Conservation (phyloP, 2,113 vertebrate species). For the Saguinus imperator region DNA sequence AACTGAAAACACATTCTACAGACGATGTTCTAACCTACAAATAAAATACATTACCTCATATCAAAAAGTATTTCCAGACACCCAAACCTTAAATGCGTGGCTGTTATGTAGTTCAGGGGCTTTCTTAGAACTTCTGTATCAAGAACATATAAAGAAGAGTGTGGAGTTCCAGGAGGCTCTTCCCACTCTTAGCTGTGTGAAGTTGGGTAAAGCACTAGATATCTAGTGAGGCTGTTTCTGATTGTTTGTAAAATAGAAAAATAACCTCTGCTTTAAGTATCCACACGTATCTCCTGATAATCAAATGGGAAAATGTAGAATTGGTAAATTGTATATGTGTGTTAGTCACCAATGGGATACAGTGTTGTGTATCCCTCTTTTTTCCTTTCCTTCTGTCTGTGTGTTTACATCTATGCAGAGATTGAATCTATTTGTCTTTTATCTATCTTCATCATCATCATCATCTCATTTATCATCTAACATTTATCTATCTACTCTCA, state of each 20-base stretch:
- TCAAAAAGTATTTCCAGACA: constrained; percentile 14
- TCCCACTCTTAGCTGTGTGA: neutral
- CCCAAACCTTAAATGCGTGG: neutral
- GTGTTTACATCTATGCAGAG: neutral
- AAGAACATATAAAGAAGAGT: neutral
- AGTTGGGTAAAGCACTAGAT: neutral
- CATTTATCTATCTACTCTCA: neutral
- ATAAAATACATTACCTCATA: neutral
- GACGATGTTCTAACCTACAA: neutral
- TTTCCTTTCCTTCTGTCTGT: neutral
- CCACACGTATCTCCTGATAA: neutral
- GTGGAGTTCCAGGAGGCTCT: neutral
- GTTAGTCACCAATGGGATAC: neutral
- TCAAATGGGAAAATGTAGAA: neutral
- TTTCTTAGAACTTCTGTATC: neutral
- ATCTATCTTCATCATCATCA: neutral
- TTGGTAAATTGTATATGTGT: neutral
- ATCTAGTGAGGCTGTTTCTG: neutral
- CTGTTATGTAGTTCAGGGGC: neutral
- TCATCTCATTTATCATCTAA: neutral
- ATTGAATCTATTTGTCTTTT: neutral
- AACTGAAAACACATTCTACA: neutral
- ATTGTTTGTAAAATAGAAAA: neutral
- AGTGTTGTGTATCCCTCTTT: neutral
- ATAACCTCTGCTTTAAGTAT: neutral